These are phyloP conservation scores for Mionectes macconnelli DNA, from an alignment of 2,113 vertebrate species.

Conservation along the genomic window DNA sequence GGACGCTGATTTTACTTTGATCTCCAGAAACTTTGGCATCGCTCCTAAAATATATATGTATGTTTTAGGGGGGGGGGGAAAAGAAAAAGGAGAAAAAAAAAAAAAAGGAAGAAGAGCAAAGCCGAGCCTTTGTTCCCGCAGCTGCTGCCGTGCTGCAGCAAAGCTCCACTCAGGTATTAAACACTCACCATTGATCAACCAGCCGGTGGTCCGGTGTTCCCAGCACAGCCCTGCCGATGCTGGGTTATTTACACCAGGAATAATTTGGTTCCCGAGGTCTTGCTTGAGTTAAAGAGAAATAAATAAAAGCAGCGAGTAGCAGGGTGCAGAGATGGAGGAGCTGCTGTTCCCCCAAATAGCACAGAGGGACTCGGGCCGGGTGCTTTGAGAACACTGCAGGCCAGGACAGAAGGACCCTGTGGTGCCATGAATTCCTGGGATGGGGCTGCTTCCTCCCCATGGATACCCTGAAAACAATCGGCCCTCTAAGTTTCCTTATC, in stretches of 20 bases:
- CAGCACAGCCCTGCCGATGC: constrained; percentile 13
- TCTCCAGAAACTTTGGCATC: constrained; percentile 63
- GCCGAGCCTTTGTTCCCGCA: constrained; percentile 69
- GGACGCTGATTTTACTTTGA: constrained; percentile 63
- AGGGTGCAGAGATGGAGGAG: background rate
- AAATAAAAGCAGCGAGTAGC: background rate
- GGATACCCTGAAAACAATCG: accelerated
- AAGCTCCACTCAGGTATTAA: constrained; percentile 67
- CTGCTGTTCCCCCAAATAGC: background rate
- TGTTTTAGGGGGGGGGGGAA: background rate
- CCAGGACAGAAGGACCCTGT: accelerated
- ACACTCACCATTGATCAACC: constrained; percentile 34
- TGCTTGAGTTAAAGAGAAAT: background rate
- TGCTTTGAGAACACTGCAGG: background rate
- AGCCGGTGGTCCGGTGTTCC: constrained; percentile 30
- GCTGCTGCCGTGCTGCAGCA: constrained; percentile 64
- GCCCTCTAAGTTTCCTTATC: accelerated
- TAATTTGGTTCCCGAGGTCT: constrained; percentile 19
- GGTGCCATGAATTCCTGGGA: accelerated
- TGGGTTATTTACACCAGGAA: background rate
- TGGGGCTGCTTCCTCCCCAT: background rate
- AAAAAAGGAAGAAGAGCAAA: background rate
- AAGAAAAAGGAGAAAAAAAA: background rate
- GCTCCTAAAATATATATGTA: constrained; percentile 26
- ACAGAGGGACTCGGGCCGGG: accelerated